A percentile compares a stretch with the other conserved stretches of the same genome.
Conservation (phyloP, 2,888 invertebrate genomes). For the Globia sparganii region DNA sequence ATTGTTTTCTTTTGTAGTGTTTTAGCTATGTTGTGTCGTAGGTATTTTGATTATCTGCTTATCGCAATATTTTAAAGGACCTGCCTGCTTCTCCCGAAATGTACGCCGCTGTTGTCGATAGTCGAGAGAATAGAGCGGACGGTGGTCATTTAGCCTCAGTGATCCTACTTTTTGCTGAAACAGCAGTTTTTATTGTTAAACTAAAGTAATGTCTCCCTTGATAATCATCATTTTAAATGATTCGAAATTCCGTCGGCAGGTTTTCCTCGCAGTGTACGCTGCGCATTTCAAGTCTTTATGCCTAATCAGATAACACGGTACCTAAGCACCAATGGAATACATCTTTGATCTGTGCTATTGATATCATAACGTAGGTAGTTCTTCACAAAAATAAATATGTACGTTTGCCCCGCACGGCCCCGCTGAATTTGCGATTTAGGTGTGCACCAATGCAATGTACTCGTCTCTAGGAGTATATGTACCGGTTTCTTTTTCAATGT, state of each 20-base stretch:
- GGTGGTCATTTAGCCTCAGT: background rate
- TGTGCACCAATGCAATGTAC: too few relatives aligned
- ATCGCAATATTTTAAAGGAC: background rate
- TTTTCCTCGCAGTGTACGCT: conserved; percentile 33
- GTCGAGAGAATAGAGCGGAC: too few relatives aligned
- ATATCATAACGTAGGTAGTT: conserved; percentile 51
- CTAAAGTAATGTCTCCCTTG: background rate
- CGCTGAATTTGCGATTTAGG: too few relatives aligned
- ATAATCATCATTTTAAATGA: background rate
- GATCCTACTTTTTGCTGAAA: background rate
- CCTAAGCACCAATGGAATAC: conserved; percentile 55
- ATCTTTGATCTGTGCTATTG: conserved; percentile 57
- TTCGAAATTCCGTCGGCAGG: conserved; percentile 13
- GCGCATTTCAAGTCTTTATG: conserved; percentile 47
- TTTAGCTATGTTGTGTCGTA: background rate
- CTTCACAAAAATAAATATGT: too few relatives aligned
- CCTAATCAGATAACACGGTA: conserved; percentile 63
- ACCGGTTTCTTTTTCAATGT: too few relatives aligned
- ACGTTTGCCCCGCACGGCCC: too few relatives aligned
- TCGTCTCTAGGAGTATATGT: too few relatives aligned
- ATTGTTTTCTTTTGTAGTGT: background rate
- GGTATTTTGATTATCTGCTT: background rate
- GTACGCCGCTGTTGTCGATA: too few relatives aligned
- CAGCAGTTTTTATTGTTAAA: background rate
- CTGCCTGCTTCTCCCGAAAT: background rate